Evolutionary conservation across 2,888 invertebrate genomes (phyloP), one percentile per base, ranked within the genome.

Genomic region (Pantelozetes paolii): DNA sequence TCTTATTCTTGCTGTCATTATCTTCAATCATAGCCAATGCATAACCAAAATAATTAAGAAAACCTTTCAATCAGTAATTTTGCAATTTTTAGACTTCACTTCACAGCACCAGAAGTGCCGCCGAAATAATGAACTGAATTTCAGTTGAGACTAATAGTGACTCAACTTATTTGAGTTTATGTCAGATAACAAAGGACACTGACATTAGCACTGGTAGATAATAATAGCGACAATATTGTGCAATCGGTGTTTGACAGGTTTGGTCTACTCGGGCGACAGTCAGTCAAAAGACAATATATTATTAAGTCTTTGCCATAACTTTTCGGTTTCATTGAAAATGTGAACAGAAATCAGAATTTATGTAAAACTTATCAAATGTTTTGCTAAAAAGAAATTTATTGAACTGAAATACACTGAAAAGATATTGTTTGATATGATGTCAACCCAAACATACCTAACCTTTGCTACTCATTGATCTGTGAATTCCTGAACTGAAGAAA

Each of bases 181-280:
- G 8, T 36, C 9, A 30, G 11, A 64, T 64, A 64, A 64, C 20
- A 48, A 48, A 64, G 36, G 64, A 64, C 64, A 20, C 32, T 36
- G n/a, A 64, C 64, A 32, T 36, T 64, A 15, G 15, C 32, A 64
- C 32, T 18, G 9, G 15, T n/a, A 64, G 36, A 26, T 59, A 59
- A 59, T 59, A 28, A 59, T 59, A 59, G 28, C 59, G 28, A 57
- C 57, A 59, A 1, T 26, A 59, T 64, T 64, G 8, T 36, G 36
- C 36, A 64, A 64, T 18, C 32, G 30, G 20, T 36, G 64, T 64
- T 36, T 64, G 64, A 36, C 64, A 64, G 64, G 36, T 64, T 64
- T 64, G 32, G 2, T 20, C 11, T 18, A 64, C 11, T 64, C 20
- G 11, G 15, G 9, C 32, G 20, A 9, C 28, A 15, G n/a, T 20